These are phyloP conservation scores for Anoplopoma fimbria DNA, from an alignment of 2,113 vertebrate species.

Conservation along the genomic window DNA sequence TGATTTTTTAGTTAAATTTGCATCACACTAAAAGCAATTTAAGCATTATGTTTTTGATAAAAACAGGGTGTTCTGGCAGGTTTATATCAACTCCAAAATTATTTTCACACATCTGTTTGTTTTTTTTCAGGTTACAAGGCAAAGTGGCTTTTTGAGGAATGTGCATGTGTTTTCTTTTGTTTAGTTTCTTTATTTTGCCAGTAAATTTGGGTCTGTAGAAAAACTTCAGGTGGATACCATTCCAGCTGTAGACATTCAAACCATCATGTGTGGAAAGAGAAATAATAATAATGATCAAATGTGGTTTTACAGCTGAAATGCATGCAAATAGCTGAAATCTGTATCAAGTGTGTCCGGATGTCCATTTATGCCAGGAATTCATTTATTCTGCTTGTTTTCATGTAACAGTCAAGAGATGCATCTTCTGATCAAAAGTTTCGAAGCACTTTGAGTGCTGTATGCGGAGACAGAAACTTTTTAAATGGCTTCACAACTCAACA, in stretches of 20 bases:
- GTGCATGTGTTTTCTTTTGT: neutral
- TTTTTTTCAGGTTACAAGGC: neutral
- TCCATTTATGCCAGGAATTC: slow-evolving; percentile 56
- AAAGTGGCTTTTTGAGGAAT: neutral
- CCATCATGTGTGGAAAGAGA: slow-evolving; percentile 14
- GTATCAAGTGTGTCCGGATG: slow-evolving; percentile 63
- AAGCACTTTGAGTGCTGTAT: slow-evolving; percentile 59
- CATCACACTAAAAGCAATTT: neutral
- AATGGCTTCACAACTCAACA: slow-evolving; percentile 67
- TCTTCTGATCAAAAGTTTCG: slow-evolving; percentile 72
- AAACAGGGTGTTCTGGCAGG: neutral
- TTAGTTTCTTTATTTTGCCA: neutral
- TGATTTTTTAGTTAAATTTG: neutral
- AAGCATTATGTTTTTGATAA: neutral
- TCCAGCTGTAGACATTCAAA: neutral
- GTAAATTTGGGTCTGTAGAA: neutral
- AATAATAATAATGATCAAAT: slow-evolving; percentile 53
- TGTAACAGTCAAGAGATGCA: slow-evolving; percentile 58
- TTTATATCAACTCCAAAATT: neutral
- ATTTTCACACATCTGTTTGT: neutral
- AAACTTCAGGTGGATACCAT: neutral
- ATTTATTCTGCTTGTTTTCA: slow-evolving; percentile 73
- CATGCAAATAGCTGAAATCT: slow-evolving; percentile 73
- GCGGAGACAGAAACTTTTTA: slow-evolving; percentile 70
- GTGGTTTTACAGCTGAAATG: slow-evolving; percentile 53